These are phyloP conservation scores for Balaenoptera acutorostrata DNA, from an alignment of 2,113 vertebrate species.

Conservation along the genomic window DNA sequence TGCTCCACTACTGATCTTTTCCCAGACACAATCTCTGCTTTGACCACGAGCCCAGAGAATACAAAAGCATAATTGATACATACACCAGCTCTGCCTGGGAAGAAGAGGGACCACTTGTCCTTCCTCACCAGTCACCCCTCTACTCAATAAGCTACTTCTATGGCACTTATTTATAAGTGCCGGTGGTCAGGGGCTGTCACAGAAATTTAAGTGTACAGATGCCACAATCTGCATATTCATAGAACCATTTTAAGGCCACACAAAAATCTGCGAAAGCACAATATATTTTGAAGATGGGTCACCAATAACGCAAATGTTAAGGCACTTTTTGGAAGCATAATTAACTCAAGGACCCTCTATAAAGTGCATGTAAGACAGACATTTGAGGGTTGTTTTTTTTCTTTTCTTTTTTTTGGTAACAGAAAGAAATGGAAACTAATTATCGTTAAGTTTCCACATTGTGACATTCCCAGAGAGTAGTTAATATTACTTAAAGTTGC, in stretches of 20 bases:
- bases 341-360: background rate
- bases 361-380: background rate
- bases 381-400: background rate
- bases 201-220: background rate
- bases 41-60: background rate
- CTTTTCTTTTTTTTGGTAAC: background rate
- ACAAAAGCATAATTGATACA: background rate
- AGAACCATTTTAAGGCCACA: background rate
- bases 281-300: constrained; percentile 15
- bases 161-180: background rate
- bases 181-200: background rate
- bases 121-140: background rate
- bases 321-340: background rate
- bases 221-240: background rate
- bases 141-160: background rate
- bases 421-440: constrained; percentile 31
- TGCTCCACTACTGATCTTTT: background rate
- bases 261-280: background rate
- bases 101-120: background rate
- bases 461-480: background rate
- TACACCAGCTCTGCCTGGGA: background rate
- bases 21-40: background rate
- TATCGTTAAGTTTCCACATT: background rate
- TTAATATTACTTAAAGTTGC: constrained; percentile 30
- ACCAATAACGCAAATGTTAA: constrained; percentile 17